phyloP scores from a whole-genome alignment of 2,797 vertebrate genomes.

The Podarcis siculus region DNA sequence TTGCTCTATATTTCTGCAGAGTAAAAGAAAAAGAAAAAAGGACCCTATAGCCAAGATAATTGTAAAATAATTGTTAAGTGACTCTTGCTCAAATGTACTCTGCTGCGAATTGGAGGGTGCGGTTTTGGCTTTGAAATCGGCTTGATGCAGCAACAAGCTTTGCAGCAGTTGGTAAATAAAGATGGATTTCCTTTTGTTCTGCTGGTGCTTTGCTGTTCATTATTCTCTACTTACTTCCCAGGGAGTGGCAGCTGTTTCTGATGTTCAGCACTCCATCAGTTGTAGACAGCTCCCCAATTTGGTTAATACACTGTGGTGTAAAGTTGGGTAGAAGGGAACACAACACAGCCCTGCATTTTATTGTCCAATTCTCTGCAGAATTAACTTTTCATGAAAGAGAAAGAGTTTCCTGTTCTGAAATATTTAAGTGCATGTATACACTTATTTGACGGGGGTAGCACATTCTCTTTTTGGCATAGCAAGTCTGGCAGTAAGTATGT shows the following conservation, averaged over 20 bases:
- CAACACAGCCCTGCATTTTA: slow-evolving; percentile 64
- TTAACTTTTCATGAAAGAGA: slow-evolving; percentile 75
- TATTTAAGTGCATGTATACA: slow-evolving; percentile 22
- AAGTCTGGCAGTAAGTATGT: slow-evolving; percentile 64
- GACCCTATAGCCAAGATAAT: background rate
- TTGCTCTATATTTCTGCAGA: background rate
- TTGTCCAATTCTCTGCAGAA: slow-evolving; percentile 73
- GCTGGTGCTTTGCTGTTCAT: slow-evolving; percentile 86
- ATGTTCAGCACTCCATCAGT: slow-evolving; percentile 96
- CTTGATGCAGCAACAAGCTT: slow-evolving; percentile 78
- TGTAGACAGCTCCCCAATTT: slow-evolving; percentile 89
- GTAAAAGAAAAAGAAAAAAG: no score
- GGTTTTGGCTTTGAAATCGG: slow-evolving; percentile 72
- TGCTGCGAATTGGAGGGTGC: slow-evolving; percentile 72
- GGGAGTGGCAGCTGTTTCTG: slow-evolving; percentile 95
- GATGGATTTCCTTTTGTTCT: slow-evolving; percentile 92
- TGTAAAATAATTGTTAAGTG: background rate
- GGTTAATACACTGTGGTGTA: slow-evolving; percentile 73
- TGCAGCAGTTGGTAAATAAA: slow-evolving; percentile 91
- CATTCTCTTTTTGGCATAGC: slow-evolving; percentile 45
- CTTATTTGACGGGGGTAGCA: slow-evolving; percentile 8
- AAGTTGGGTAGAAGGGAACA: slow-evolving; percentile 42
- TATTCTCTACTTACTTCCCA: slow-evolving; percentile 92
- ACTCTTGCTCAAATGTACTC: slow-evolving; percentile 42
- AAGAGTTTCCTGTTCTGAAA: slow-evolving; percentile 68